These are phyloP conservation scores for Sabellastarte sp. DNA, from an alignment of 2,888 invertebrate species.

Conservation along the genomic window DNA sequence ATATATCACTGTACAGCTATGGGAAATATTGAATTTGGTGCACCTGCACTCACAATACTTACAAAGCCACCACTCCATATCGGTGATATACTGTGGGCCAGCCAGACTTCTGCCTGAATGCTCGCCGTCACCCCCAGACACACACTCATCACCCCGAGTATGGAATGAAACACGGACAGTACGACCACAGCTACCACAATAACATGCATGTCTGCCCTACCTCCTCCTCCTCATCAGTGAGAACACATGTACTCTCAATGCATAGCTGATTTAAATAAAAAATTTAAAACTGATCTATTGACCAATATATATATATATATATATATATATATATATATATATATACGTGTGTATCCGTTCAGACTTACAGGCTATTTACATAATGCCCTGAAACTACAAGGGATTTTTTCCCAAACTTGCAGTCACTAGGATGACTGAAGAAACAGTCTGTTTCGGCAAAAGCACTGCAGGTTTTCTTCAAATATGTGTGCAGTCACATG, in stretches of 20 bases:
- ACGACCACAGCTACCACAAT: slow-evolving; percentile 49
- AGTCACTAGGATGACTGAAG: too few species aligned
- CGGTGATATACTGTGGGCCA: slow-evolving; percentile 58
- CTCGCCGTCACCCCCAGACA: slow-evolving; percentile 53
- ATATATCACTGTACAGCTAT: too few species aligned
- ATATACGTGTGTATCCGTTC: background rate
- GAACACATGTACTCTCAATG: background rate
- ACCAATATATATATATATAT: background rate
- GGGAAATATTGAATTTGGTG: too few species aligned
- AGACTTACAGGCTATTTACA: too few species aligned
- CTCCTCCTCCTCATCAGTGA: too few species aligned
- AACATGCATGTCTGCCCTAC: slow-evolving; percentile 29
- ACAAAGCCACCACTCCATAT: slow-evolving; percentile 60
- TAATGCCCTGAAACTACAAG: too few species aligned
- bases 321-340: slow-evolving; percentile 2
- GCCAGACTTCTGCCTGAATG: slow-evolving; percentile 57
- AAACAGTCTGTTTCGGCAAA: too few species aligned
- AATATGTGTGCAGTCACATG: too few species aligned
- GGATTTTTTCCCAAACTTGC: too few species aligned
- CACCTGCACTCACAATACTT: too few species aligned
- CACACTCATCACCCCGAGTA: slow-evolving; percentile 52
- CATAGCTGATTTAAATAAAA: background rate
- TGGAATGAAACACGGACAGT: slow-evolving; percentile 49
- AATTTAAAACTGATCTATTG: background rate
- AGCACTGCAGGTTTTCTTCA: too few species aligned